Conservation (phyloP, 2,113 vertebrate genomes). For the Papio anubis region DNA sequence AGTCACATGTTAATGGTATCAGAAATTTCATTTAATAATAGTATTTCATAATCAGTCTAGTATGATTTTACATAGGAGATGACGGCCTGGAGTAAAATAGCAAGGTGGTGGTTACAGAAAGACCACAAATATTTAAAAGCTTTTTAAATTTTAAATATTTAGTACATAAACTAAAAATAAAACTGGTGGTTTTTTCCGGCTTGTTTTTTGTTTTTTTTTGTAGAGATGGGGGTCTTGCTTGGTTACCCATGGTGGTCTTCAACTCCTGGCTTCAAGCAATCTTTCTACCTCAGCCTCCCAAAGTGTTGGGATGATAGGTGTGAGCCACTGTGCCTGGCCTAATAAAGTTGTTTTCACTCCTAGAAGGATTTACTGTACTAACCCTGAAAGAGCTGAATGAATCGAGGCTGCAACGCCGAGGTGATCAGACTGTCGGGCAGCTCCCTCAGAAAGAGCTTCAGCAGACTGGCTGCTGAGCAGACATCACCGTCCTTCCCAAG, state of each 20-base stretch:
- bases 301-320: too few relatives aligned
- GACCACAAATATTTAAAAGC: neutral
- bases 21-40: neutral
- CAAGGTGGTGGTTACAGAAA: neutral
- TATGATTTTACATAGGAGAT: neutral
- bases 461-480: constrained; percentile 90
- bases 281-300: too few relatives aligned
- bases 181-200: too few relatives aligned
- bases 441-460: constrained; percentile 94
- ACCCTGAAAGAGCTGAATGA: constrained; percentile 91
- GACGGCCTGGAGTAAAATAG: neutral
- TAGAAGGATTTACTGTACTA: constrained; percentile 55
- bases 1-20: neutral
- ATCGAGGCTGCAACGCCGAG: constrained; percentile 82
- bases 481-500: constrained; percentile 85
- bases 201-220: too few relatives aligned
- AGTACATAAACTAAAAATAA: neutral
- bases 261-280: too few relatives aligned
- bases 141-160: neutral
- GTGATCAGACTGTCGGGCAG: constrained; percentile 91
- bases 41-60: neutral
- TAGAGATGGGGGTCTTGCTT: too few relatives aligned
- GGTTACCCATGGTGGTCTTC: too few relatives aligned
- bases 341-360: neutral
- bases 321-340: too few relatives aligned